phyloP scores from a whole-genome alignment of 2,797 vertebrate genomes.

The Nannoperca australis region DNA sequence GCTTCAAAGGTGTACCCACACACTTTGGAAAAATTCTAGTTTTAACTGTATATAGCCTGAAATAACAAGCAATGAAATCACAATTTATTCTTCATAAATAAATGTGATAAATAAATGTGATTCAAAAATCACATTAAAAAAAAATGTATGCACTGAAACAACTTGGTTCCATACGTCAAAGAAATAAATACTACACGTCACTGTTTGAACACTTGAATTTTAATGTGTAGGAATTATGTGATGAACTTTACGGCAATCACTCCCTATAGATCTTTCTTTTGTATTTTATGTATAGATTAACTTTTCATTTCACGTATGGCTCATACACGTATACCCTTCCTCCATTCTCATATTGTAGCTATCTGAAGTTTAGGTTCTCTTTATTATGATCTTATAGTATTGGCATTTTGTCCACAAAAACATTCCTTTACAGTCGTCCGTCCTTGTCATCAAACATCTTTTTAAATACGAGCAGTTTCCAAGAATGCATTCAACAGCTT shows the following conservation, averaged over 20 bases:
- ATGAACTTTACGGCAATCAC: too few species aligned
- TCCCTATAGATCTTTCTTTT: not conserved
- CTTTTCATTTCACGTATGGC: not conserved
- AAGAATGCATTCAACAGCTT: constrained; percentile 63
- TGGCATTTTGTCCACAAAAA: constrained; percentile 12
- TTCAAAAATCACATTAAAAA: not conserved
- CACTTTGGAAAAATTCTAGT: not conserved
- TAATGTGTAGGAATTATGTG: too few species aligned
- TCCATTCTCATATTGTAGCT: not conserved
- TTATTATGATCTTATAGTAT: constrained; percentile 4
- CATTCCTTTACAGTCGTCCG: constrained; percentile 17
- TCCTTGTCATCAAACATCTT: constrained; percentile 42
- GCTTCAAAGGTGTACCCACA: constrained; percentile 5
- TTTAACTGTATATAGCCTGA: not conserved
- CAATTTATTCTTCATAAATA: not conserved
- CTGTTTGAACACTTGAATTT: too few species aligned
- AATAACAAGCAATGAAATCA: not conserved
- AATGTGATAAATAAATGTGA: too few species aligned
- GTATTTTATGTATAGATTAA: not conserved
- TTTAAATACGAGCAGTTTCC: constrained; percentile 55
- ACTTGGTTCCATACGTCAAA: not conserved
- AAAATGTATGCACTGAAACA: not conserved
- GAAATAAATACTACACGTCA: not conserved
- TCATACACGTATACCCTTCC: not conserved
- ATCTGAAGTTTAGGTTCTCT: constrained; percentile 4